A percentile compares a stretch with the other conserved stretches of the same genome.
These are phyloP conservation scores for Andinoacara biseriatus DNA, from an alignment of 2,113 vertebrate genomes.

Conservation along the genomic window DNA sequence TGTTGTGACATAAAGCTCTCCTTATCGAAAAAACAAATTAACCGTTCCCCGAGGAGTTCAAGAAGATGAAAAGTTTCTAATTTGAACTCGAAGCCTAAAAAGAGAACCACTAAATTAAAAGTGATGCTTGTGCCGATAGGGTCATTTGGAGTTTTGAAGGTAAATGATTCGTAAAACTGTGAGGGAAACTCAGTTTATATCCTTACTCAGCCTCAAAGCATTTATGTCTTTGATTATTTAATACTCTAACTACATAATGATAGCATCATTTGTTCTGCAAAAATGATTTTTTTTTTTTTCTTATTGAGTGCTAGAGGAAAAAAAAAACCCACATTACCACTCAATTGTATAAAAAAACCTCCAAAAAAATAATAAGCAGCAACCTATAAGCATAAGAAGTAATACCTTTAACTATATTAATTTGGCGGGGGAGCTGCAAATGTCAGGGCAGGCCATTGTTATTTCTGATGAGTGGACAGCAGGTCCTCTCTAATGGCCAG, in stretches of 20 bases:
- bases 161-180: constrained; percentile 55
- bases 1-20: constrained; percentile 15
- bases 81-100: constrained; percentile 34
- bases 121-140: constrained; percentile 35
- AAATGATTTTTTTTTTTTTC: constrained; percentile 32
- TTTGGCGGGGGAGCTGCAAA: constrained; percentile 35
- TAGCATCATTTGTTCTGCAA: constrained; percentile 65
- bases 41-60: constrained; percentile 8
- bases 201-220: constrained; percentile 55
- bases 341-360: constrained; percentile 31
- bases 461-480: constrained; percentile 67
- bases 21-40: constrained; percentile 32
- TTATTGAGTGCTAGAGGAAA: constrained; percentile 31
- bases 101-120: constrained; percentile 53
- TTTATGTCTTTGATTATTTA: constrained; percentile 59
- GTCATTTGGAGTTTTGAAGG: constrained; percentile 55
- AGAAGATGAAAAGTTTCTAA: constrained; percentile 28
- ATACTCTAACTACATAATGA: constrained; percentile 56
- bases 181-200: constrained; percentile 44
- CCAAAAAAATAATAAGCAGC: constrained; percentile 6
- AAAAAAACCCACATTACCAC: constrained; percentile 2
- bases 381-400: constrained; percentile 20
- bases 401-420: constrained; percentile 43
- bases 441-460: constrained; percentile 54
- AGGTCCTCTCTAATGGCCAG: constrained; percentile 46